Conservation (phyloP, 2,888 invertebrate genomes). For the Caenorhabditis sp. region DNA sequence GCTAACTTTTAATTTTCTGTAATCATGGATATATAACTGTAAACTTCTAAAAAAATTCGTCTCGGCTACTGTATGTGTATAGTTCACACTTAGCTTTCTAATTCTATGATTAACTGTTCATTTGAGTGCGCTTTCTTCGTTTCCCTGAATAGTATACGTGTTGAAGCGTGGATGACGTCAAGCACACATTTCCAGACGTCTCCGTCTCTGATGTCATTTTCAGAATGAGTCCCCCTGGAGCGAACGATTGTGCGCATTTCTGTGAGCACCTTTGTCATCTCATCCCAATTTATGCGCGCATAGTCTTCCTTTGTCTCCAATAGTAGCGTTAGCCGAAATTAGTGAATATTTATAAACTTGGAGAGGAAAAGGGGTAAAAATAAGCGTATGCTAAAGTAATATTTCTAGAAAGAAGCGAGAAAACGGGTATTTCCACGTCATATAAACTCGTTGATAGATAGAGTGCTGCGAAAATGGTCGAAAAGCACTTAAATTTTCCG, state of each 20-base stretch:
- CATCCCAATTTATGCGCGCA: conserved; percentile 17
- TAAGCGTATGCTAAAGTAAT: too few species aligned
- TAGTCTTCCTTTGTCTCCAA: conserved; percentile 14
- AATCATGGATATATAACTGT: not conserved
- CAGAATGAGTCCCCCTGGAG: not conserved
- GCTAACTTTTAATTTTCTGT: conserved; percentile 1
- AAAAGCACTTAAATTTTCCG: conserved; percentile 12
- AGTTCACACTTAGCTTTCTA: too few species aligned
- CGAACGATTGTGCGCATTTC: not conserved
- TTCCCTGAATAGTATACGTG: not conserved
- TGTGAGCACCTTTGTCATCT: not conserved
- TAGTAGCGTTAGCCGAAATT: not conserved
- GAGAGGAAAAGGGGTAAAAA: too few species aligned
- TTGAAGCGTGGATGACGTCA: not conserved
- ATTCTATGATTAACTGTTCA: too few species aligned
- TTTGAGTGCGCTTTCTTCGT: not conserved
- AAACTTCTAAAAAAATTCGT: not conserved
- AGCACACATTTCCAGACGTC: not conserved
- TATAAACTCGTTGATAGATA: conserved; percentile 5
- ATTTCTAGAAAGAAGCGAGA: too few species aligned
- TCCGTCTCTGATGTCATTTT: not conserved
- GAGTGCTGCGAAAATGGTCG: not conserved
- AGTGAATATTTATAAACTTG: conserved; percentile 15
- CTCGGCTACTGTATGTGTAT: too few species aligned
- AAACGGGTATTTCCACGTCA: conserved; percentile 8